Conservation (phyloP, 2,113 vertebrate genomes). For the Erinaceus europaeus region DNA sequence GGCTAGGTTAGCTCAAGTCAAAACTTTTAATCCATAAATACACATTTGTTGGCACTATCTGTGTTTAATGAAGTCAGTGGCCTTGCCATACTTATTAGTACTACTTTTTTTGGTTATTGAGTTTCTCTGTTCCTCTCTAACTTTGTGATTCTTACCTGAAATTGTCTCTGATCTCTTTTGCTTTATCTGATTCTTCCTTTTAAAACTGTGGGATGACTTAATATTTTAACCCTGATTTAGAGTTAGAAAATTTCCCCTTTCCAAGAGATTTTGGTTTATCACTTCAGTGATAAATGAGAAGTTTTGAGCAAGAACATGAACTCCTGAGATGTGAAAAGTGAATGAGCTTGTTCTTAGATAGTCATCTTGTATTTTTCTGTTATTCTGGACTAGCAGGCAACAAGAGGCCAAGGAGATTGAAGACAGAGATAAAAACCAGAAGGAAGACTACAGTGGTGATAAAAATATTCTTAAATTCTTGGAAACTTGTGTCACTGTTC, state of each 20-base stretch:
- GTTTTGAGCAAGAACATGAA: background rate
- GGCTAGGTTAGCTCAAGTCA: background rate
- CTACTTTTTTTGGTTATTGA: background rate
- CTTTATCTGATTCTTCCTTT: background rate
- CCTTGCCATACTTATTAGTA: background rate
- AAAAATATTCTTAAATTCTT: background rate
- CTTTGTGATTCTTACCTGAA: background rate
- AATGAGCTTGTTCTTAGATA: background rate
- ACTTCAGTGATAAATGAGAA: background rate
- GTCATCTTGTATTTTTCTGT: background rate
- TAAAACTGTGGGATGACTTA: background rate
- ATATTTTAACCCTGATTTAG: background rate
- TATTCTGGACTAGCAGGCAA: background rate
- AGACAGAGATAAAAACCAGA: background rate
- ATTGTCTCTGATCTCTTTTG: background rate
- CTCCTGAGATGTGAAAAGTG: background rate
- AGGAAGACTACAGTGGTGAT: background rate
- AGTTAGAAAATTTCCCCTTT: background rate
- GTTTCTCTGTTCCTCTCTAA: background rate
- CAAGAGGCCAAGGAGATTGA: background rate
- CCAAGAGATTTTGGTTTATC: conserved; percentile 17
- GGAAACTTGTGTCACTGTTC: background rate
- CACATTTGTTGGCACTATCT: background rate
- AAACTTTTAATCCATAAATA: background rate
- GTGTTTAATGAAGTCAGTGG: background rate